Evolutionary conservation across 2,797 vertebrate species (phyloP).

Genomic region (Mus minutoides): DNA sequence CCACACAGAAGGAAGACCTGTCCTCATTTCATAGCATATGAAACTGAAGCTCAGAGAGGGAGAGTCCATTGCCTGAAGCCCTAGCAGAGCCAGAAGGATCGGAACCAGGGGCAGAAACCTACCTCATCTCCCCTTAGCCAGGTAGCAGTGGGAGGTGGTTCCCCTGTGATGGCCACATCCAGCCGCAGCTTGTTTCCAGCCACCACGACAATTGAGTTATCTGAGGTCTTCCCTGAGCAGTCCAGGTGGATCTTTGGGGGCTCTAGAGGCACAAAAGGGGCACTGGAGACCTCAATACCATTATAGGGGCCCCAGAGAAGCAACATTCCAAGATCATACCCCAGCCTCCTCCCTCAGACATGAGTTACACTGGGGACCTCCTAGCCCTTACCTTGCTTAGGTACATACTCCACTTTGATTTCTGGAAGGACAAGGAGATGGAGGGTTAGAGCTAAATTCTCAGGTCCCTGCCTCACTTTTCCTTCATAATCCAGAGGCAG

Average conservation of each 20-base stretch:
- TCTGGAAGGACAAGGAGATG: slow-evolving; percentile 81
- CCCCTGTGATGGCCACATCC: slow-evolving; percentile 93
- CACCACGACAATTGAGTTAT: slow-evolving; percentile 92
- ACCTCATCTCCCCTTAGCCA: slow-evolving; percentile 91
- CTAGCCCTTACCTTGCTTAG: slow-evolving; percentile 85
- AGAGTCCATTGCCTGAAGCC: not conserved
- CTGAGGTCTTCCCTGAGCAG: slow-evolving; percentile 88
- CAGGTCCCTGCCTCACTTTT: not conserved
- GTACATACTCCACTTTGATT: slow-evolving; percentile 94
- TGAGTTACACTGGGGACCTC: not conserved
- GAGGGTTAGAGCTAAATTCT: not conserved
- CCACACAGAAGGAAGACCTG: not conserved
- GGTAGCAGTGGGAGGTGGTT: slow-evolving; percentile 91
- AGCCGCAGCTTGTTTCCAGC: slow-evolving; percentile 95
- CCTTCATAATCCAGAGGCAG: not conserved
- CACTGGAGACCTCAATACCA: not conserved
- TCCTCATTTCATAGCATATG: not conserved
- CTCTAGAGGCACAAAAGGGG: slow-evolving; percentile 84
- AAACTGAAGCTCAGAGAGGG: slow-evolving; percentile 10
- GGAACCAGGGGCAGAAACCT: not conserved
- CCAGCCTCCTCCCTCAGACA: not conserved
- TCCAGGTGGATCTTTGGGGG: slow-evolving; percentile 96
- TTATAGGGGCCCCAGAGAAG: not conserved
- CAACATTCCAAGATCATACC: not conserved
- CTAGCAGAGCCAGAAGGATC: not conserved